Percentiles rank a stretch among this genome's conserved stretches.
These are phyloP conservation scores for human DNA, from an alignment of 2,113 vertebrate species.

Conservation along the genomic window GRCh38 chr3:77242001-77242500, in stretches of 20 bases:
- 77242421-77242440: not conserved
- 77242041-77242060: conserved; percentile 31
- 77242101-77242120: conserved; percentile 46
- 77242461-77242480: not conserved
- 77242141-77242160: conserved; percentile 68
- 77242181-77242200: conserved; percentile 63
- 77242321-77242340: conserved; percentile 75
- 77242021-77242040: not conserved
- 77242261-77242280: conserved; percentile 67
- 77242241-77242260: conserved; percentile 60
- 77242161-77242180: conserved; percentile 68
- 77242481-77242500: not conserved
- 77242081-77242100: not conserved
- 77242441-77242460: not conserved
- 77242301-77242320: conserved; percentile 70
- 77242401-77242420: conserved; percentile 61
- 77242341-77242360: conserved; percentile 50
- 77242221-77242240: conserved; percentile 70
- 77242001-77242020: conserved; percentile 48
- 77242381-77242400: conserved; percentile 63
- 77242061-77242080: conserved; percentile 27
- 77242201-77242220: conserved; percentile 54
- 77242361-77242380: conserved; percentile 57
- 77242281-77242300: conserved; percentile 18
- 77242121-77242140: conserved; percentile 58